Base-by-base conservation (phyloP, 2,888 invertebrate species). In the Chydorus sphaericus region DNA sequence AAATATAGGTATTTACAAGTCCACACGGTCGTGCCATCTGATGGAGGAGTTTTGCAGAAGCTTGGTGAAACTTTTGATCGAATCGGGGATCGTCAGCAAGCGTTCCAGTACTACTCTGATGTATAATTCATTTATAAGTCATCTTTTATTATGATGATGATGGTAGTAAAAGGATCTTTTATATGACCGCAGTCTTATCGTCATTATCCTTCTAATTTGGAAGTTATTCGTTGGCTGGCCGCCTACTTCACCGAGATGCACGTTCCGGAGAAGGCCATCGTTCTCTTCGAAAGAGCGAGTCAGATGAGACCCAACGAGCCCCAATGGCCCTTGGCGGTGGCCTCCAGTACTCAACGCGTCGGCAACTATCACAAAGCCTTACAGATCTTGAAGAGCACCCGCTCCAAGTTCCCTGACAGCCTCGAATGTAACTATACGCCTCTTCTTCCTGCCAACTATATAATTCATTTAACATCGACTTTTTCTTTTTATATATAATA, bases 391-490 rank as follows among this genome's bases (percentile, higher is more conserved):
- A 86, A 88, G 71, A 79, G 80, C 62, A 83, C 96, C 65, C 86
- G 94, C 66, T 75, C 79, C 20, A 80, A 82, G 62, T 97, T 97
- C 69, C 97, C 97, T 0, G 93, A 96, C 60, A 94, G 96, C 69
- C 78, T 88, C 1, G 92, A 93, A 67, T 96, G 96, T 79, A 70
- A 70, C 80, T 68, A 67, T 23, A 29, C 20, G 28, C 36, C 10
- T 18, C 20, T 18, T n/a, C n/a, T n/a, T n/a, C n/a, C n/a, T n/a
- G n/a, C n/a, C 6, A 16, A 16, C 31, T 14, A 49, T 57, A 14
- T 20, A n/a, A 10, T 1, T 39, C 14, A 8, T 16, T 39, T 39
- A 16, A 8, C 14, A 39, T 39, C 8, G 16, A 20, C 39, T 39
- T 8, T 20, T n/a, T n/a, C 38, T 8, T 38, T n/a, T 38, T 20